Evolutionary conservation across 2,797 vertebrate genomes (phyloP), one percentile per base, ranked within the genome.

Genomic region (Aulostomus chinensis): DNA sequence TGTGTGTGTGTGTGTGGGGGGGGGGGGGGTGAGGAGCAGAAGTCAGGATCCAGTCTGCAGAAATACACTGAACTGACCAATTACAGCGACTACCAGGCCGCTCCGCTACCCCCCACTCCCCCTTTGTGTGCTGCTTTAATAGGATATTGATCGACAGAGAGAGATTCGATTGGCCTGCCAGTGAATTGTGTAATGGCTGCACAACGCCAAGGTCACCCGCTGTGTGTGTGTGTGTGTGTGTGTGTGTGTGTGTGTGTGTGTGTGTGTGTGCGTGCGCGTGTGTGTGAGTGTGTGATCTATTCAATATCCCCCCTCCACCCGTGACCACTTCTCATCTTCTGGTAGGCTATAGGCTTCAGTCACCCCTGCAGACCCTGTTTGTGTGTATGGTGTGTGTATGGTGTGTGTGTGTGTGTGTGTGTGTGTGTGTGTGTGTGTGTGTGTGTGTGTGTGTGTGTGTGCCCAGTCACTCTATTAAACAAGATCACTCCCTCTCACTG

Each of bases 141-240:
- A 96, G 93, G 91, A 95, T 98, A 97, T 98, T 95, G 95, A 98
- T 96, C 94, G 94, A 92, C 92, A 93, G 91, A 91, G 91, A 91
- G 91, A 90, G 90, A 93, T 94, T 94, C 91, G 92, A 96, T 94
- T 93, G 93, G 91, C 88, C 93, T 92, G 93, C 94, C 93, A 93
- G 88, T 92, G 94, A 94, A 95, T 94, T 93, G 94, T 94, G 93
- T 92, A 94, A 95, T 93, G 91, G 92, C 92, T 92, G 91, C 90
- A 92, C 92, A 93, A 93, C 92, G 88, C 91, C 94, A 98, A 98
- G 95, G 94, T 96, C 94, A 96, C 82, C 76, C 66, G 41, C 74
- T 68, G 67, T 49, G 52, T 45, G 61, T 58, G 60, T 73, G 35
- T 56, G 35, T 52, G 21, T 21, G 34, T 31, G 61, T 58, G 86